phyloP scores from a whole-genome alignment of 2,113 vertebrate genomes.

The Tretioscincus oriximinensis region DNA sequence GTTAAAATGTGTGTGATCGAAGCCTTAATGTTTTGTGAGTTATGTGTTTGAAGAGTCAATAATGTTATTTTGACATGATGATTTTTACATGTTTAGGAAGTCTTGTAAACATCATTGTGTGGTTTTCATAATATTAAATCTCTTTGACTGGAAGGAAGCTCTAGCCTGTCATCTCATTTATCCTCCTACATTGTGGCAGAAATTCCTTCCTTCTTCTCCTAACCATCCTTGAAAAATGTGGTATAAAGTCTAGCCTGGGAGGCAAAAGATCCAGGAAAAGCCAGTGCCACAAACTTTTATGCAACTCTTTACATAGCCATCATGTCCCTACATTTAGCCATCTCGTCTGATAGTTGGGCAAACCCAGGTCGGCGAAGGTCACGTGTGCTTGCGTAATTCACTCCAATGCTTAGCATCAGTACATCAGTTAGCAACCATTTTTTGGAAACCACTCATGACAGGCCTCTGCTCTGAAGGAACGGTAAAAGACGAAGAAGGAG shows the following conservation, averaged over 20 bases:
- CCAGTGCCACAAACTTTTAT: slow-evolving; percentile 34
- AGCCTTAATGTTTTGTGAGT: too few species aligned
- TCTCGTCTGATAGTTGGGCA: too few species aligned
- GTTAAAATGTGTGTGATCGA: too few species aligned
- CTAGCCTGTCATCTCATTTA: slow-evolving; percentile 49
- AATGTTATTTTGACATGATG: slow-evolving; percentile 7
- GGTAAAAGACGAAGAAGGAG: too few species aligned
- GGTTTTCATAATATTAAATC: slow-evolving; percentile 39
- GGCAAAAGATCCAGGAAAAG: slow-evolving; percentile 41
- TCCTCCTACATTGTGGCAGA: slow-evolving; percentile 47
- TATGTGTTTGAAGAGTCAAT: neutral
- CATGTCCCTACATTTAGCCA: too few species aligned
- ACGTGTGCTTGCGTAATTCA: too few species aligned
- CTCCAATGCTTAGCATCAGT: too few species aligned
- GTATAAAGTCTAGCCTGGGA: slow-evolving; percentile 50
- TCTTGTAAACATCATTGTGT: slow-evolving; percentile 50
- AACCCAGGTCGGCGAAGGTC: too few species aligned
- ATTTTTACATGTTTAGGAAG: slow-evolving; percentile 33
- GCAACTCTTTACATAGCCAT: slow-evolving; percentile 11
- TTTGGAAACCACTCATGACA: too few species aligned
- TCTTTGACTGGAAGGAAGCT: slow-evolving; percentile 56
- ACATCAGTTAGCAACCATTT: too few species aligned
- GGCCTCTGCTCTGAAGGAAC: too few species aligned
- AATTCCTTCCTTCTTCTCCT: slow-evolving; percentile 41
- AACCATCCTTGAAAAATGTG: slow-evolving; percentile 53